Evolutionary conservation across 1,140 invertebrate genomes (phyloP), one percentile per base, ranked within the genome.

Genomic region (Drosophila kikkawai): DNA sequence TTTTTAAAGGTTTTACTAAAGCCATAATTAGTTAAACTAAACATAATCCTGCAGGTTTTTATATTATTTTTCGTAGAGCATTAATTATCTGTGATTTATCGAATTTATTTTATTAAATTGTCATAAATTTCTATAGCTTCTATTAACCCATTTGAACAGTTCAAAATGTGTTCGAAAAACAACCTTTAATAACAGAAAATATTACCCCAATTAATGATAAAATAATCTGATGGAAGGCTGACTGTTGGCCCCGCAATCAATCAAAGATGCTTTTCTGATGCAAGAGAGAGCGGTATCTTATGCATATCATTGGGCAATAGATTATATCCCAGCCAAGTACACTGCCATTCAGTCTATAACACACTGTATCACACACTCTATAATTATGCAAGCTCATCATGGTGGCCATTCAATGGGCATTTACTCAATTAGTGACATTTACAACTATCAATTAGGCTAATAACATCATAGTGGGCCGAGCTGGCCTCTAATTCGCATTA

Each of bases 401-500:
- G 15, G 15, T 37, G 29, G 34, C 39, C 32, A 59, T 48, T 50
- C 60, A 50, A 59, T 80, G 48, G 45, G 53, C 79, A 70, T 77
- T 81, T 80, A 58, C 70, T 69, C 64, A 77, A 80, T 81, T 81
- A 82, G 64, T 76, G 65, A 69, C 79, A 76, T 81, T 81, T 81
- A 81, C 73, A 81, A 66, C 79, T 81, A 81, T 76, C 79, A 81
- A 81, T 81, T 81, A 81, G 60, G 71, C 58, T 81, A 81, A 81
- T 80, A 81, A 81, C 79, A 77, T 82, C 73, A 81, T 81, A 66
- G 67, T 39, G 55, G 79, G 59, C 55, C 64, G 57, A 55, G 32
- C 50, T 57, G 57, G 63, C 65, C 60, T 75, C 61, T 80, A 75
- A 79, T 80, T 69, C 75, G 74, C 75, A 78, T 78, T 78, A 78